Evolutionary conservation across 2,797 vertebrate species (phyloP).

Genomic region (Pangasius macronema): DNA sequence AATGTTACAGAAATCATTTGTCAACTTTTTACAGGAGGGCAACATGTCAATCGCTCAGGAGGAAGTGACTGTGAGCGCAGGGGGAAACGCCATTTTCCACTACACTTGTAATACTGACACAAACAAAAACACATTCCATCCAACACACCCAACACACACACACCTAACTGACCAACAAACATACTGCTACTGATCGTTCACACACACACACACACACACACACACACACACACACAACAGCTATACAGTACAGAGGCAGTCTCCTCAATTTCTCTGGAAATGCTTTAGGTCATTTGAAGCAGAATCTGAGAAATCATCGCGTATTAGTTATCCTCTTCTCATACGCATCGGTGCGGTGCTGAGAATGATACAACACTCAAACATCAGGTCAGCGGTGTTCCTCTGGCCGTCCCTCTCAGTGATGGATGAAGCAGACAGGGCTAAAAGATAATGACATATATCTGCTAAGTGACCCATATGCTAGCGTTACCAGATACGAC

Average conservation of each 20-base stretch:
- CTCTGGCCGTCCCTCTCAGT: neutral
- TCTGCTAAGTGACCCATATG: neutral
- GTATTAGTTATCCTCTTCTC: neutral
- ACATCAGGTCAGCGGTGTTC: neutral
- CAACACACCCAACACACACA: conserved; percentile 39
- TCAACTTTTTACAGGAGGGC: conserved; percentile 82
- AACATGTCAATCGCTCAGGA: conserved; percentile 79
- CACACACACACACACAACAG: neutral
- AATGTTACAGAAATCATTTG: conserved; percentile 95
- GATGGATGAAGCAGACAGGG: neutral
- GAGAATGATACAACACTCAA: neutral
- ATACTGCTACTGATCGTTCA: no score
- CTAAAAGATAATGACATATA: neutral
- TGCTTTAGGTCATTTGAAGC: neutral
- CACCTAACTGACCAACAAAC: neutral
- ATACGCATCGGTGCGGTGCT: neutral
- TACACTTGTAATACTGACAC: conserved; percentile 38
- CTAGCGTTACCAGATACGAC: neutral
- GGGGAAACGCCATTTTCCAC: conserved; percentile 51
- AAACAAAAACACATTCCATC: conserved; percentile 43
- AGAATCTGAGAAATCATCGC: neutral
- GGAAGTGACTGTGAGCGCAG: conserved; percentile 63
- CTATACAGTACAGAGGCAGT: neutral
- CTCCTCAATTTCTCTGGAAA: neutral
- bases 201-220: neutral